Evolutionary conservation across 2,888 invertebrate genomes (phyloP), one percentile per base, ranked within the genome.

Genomic region (Protodeltote pygarga): DNA sequence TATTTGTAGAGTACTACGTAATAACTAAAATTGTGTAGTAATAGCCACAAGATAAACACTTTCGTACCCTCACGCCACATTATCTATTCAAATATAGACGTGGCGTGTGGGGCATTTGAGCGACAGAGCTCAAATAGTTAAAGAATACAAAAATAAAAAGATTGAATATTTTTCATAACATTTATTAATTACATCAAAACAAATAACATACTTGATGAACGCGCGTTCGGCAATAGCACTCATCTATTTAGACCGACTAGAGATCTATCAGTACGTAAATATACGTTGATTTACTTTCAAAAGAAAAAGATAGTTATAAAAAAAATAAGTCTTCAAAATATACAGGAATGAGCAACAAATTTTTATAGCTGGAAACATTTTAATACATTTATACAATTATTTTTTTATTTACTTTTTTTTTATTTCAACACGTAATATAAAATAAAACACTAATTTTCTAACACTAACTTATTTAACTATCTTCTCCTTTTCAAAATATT

Each of bases 171-270:
- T 90, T 91, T 78, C 73, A 89, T 90, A 92, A 92, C 92, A 92
- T 92, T 91, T 91, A 82, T 90, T 76, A 82, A 85, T 87, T 88
- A 91, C 91, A 91, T 90, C 87, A 90, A 92, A 90, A 90, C 89
- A 89, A 89, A 82, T 91, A 91, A 92, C 90, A 90, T 89, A 89
- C 75, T 77, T 83, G 77, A 77, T 81, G 78, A 80, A 81, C 75
- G 75, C 77, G 79, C 78, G 79, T 71, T 74, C 85, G 85, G 87
- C 88, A 88, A 87, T 87, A 87, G 87, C 87, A 87, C 86, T 82
- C 80, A 75, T 76, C 76, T 63, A 69, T 71, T 73, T 75, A 83
- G 85, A 89, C 87, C 89, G 91, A 92, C 90, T 89, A 89, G 88
- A 89, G 79, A 81, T 78, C 82, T 79, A 79, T 75, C 45, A 71